Base-by-base conservation (phyloP, 2,797 vertebrate genomes). In the Nothura maculosa region DNA sequence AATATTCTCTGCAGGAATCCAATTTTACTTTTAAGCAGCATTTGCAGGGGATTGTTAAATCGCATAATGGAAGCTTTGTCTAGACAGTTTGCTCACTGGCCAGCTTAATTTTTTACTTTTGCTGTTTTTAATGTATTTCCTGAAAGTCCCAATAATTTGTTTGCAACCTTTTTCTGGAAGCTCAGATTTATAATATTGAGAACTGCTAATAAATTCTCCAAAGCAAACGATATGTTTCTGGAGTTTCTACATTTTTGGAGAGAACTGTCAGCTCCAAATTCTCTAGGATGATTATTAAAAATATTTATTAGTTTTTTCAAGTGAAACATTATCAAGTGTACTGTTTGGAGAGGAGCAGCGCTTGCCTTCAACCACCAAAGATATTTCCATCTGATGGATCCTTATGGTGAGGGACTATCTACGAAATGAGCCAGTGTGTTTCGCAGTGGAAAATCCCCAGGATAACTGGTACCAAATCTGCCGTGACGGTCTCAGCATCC, bases 41-140 rank as follows among this genome's bases (percentile, higher is more conserved):
- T 92, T 95, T 94, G 86, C 86, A 75, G 69, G 34, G 86, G 34
- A 93, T 83, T 94, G 81, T 94, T 94, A 94, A 94, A 94, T 90
- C 70, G 67, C 67, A 69, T 80, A 92, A 94, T 91, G 94, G 81
- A 81, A 81, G 79, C 81, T 83, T 96, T 94, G 92, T 95, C 93
- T 96, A 95, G 95, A 94, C 96, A 83, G 68, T 64, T 92, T 87
- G 90, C 86, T 92, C 42, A 1, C 66, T 85, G 79, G 81, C 79
- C 90, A 94, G 47, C 38, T 87, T 68, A 6, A 6, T 62, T 74
- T 92, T 93, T 89, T 6, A 61, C 45, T 93, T 87, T 75, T 40
- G 79, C 81, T 80, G 62, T 75, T 94, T 94, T 92, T 94, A 87
- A 90, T 89, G 83, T 87, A 78, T 90, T 96, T 94, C 88, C 83